phyloP scores from a whole-genome alignment of 2,888 invertebrate genomes.

The Nasonovia ribisnigri region DNA sequence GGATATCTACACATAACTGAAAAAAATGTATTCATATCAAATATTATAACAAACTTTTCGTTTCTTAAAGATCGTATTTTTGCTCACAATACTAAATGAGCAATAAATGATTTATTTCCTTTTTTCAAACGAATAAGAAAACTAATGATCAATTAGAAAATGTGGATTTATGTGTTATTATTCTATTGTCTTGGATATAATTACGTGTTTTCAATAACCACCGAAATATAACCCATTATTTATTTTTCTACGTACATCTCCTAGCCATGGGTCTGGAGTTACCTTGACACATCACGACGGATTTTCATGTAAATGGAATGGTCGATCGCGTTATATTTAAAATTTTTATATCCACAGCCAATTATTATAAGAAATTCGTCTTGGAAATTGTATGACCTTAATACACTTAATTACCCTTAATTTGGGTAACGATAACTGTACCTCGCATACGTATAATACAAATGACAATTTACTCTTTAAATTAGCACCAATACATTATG shows the following conservation, averaged over 20 bases:
- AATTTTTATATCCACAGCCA: background rate
- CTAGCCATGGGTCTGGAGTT: background rate
- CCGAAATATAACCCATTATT: constrained; percentile 7
- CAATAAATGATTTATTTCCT: background rate
- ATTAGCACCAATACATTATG: constrained; percentile 1
- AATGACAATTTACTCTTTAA: background rate
- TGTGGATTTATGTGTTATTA: background rate
- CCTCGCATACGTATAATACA: background rate
- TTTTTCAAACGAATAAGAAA: background rate
- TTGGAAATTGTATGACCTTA: constrained; percentile 26
- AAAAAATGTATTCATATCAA: background rate
- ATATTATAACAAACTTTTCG: background rate
- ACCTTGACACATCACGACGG: constrained; percentile 25
- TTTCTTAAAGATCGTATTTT: background rate
- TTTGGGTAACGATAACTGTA: background rate
- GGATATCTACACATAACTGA: background rate
- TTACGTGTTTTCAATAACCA: constrained; percentile 11
- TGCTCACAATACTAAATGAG: too few relatives aligned
- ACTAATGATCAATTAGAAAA: background rate
- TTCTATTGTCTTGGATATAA: background rate
- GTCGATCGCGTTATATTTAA: background rate
- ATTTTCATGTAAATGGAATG: constrained; percentile 1
- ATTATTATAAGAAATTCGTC: background rate
- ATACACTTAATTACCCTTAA: too few relatives aligned
- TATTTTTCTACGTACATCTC: background rate